These are phyloP conservation scores for Anthopleura sola DNA, from an alignment of 64 coral and sea anemone species.

Conservation along the genomic window DNA sequence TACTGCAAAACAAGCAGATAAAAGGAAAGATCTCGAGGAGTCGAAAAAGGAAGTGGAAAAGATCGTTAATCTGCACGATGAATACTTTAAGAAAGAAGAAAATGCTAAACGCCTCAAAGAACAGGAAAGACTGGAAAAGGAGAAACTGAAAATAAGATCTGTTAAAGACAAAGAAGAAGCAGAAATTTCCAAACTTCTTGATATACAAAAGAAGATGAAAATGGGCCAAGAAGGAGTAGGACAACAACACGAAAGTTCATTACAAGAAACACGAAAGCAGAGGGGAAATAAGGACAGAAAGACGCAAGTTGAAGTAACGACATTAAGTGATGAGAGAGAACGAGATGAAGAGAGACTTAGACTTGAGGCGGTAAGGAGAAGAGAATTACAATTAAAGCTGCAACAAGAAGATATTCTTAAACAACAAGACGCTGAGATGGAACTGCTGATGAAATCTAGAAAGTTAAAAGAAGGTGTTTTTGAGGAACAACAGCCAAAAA, in stretches of 20 bases:
- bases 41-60: background rate
- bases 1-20: background rate
- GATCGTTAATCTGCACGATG: background rate
- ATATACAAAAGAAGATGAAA: background rate
- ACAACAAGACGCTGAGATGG: background rate
- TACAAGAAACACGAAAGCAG: background rate
- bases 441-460: conserved; percentile 4
- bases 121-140: background rate
- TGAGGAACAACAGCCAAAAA: background rate
- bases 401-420: conserved; percentile 12
- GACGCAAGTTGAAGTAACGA: background rate
- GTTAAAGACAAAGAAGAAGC: background rate
- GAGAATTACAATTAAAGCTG: background rate
- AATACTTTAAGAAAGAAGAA: background rate
- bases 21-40: background rate
- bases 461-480: background rate
- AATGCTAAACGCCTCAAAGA: background rate
- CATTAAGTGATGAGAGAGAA: background rate
- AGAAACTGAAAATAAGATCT: background rate
- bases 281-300: background rate
- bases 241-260: background rate
- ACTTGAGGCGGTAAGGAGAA: background rate
- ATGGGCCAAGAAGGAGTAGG: background rate
- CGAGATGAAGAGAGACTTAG: conserved; percentile 1
- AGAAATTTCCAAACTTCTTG: background rate